A percentile compares a stretch with the other conserved stretches of the same genome.
These are phyloP conservation scores for Tineola bisselliella DNA, from an alignment of 2,888 invertebrate genomes.

Conservation along the genomic window DNA sequence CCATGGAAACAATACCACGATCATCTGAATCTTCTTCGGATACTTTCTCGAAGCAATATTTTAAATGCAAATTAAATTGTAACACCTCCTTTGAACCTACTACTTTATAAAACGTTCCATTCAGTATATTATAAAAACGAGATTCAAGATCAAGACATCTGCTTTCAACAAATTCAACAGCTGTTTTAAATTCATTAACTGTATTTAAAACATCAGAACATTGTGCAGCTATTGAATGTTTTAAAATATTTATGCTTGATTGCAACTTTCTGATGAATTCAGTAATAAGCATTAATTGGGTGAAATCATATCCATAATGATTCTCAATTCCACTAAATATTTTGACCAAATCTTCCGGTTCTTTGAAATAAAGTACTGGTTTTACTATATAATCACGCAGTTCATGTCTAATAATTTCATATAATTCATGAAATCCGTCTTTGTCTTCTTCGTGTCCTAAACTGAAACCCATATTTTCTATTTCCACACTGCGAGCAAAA, in stretches of 20 bases:
- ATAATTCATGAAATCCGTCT: slow-evolving; percentile 44
- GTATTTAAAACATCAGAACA: slow-evolving; percentile 27
- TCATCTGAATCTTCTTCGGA: slow-evolving; percentile 68
- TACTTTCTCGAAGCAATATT: slow-evolving; percentile 71
- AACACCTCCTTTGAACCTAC: slow-evolving; percentile 66
- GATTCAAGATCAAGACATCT: slow-evolving; percentile 58
- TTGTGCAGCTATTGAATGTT: slow-evolving; percentile 41
- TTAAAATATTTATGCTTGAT: slow-evolving; percentile 50
- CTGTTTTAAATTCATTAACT: slow-evolving; percentile 34
- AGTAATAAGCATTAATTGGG: slow-evolving; percentile 67
- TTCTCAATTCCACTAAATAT: slow-evolving; percentile 70
- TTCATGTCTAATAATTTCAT: slow-evolving; percentile 60
- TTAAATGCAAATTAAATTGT: slow-evolving; percentile 67
- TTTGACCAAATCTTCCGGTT: slow-evolving; percentile 62
- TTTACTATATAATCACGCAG: slow-evolving; percentile 37
- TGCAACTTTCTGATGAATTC: slow-evolving; percentile 59
- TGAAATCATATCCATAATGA: slow-evolving; percentile 71
- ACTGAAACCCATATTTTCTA: slow-evolving; percentile 54
- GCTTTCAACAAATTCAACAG: slow-evolving; percentile 52
- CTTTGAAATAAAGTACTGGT: slow-evolving; percentile 66
- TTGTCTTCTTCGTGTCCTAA: slow-evolving; percentile 34
- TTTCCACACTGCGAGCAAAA: slow-evolving; percentile 52
- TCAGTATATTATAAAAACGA: slow-evolving; percentile 63
- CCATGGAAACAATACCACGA: slow-evolving; percentile 62
- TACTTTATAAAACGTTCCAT: slow-evolving; percentile 64